phyloP scores from a whole-genome alignment of 2,797 vertebrate genomes.

The Falco columbarius region DNA sequence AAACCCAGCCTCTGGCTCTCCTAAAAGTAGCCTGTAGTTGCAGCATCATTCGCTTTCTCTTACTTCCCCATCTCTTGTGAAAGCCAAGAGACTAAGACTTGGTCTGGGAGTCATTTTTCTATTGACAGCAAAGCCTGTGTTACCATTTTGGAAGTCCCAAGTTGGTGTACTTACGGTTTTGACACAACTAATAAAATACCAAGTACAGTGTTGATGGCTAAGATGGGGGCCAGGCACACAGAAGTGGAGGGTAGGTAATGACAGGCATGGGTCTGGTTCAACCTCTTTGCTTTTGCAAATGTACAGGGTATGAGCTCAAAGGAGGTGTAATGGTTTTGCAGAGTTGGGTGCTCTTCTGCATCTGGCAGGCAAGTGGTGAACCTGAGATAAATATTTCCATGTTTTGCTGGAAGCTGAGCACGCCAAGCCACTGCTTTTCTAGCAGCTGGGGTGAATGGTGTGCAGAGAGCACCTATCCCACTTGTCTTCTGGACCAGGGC shows the following conservation, averaged over 20 bases:
- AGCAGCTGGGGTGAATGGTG: fast-evolving
- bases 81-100: not conserved
- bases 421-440: not conserved
- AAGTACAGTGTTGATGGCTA: not conserved
- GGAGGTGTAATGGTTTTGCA: not conserved
- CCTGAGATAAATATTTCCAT: not conserved
- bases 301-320: not conserved
- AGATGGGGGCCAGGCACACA: not conserved
- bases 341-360: not conserved
- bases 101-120: not conserved
- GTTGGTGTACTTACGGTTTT: not conserved
- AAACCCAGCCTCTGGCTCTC: not conserved
- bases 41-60: not conserved
- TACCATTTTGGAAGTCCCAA: not conserved
- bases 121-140: not conserved
- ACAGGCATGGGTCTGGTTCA: not conserved
- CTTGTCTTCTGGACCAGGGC: not conserved
- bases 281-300: not conserved
- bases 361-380: not conserved
- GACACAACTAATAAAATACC: not conserved
- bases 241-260: not conserved
- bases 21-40: not conserved
- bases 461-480: not conserved
- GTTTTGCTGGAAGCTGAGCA: not conserved
- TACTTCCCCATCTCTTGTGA: not conserved